Base-by-base conservation (phyloP, 1,140 invertebrate species). In the Camponotus vicinus region DNA sequence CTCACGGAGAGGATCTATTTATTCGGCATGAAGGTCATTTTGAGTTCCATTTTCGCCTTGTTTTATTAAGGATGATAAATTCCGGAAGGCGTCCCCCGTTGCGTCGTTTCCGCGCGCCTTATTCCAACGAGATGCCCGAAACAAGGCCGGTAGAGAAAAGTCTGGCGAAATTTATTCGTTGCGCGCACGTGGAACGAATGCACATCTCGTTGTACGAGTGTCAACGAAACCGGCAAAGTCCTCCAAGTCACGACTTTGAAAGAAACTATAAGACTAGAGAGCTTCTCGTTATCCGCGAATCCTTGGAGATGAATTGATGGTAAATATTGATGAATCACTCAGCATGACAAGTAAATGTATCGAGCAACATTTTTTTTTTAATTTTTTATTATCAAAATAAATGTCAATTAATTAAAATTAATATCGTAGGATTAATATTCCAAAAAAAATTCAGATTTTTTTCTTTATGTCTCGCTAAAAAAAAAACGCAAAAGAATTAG, bases 81-180 rank as follows among this genome's bases (percentile, higher is more conserved):
- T 61, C 32, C 55, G 69, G 55, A 75, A 75, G 79, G 52, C 79
- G 79, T 73, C 27, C 42, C 67, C 40, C 69, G 55, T 49, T 37
- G 61, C 76, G 67, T 40, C 70, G 57, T 89, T 88, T 89, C 79
- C 76, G 63, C 84, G 63, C 84, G 69, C 79, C 88, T 89, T 89
- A 89, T 89, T 79, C 83, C 83, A 71, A 32, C 18, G 66, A 32
- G 64, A 59, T 27, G 52, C 32, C 45, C 32, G 76, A 73, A 34
- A 61, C 66, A 66, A 67, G 66, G 3, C 27, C 4, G 40, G 73
- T n/a, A 15, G 21, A 49, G 59, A 61, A 71, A 52, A 80, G 67
- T 66, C 52, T 42, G 34, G 40, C 27, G 37, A 89, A 85, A 89
- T 89, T 89, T 89, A 89, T 89, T 89, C 76, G 83, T 59, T 1